Base-by-base conservation (phyloP, 2,888 invertebrate genomes). In the Lycia hirtaria region DNA sequence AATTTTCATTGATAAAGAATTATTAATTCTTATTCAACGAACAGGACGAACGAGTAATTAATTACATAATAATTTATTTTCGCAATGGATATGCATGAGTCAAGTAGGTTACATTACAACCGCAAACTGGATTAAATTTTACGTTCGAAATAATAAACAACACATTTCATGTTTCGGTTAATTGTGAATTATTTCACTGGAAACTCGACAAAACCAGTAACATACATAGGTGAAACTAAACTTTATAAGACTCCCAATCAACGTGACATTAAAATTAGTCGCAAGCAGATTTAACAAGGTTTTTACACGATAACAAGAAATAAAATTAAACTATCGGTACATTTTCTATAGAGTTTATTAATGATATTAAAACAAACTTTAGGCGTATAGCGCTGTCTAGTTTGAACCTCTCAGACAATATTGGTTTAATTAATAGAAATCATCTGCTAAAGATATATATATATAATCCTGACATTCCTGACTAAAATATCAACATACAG, bases 1-100 rank as follows among this genome's bases (percentile, higher is more conserved):
- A 26, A 22, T 22, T 45, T 32, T 22, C 32, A 33, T 33, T 33
- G 14, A 43, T 43, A n/a, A 30, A n/a, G n/a, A n/a, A n/a, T n/a
- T 45, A 2, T 45, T 4, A 4, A 14, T 14, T 22, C 20, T 14
- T 6, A 20, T 32, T 44, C 17, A 2, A 28, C 14, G 30, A 0
- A 22, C 20, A 22, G 10, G 14, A 22, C 14, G 15, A 17, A 33
- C 45, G 32, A 44, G 44, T 33, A 33, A 45, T 45, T 30, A 20
- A 19, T 45, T 24, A 41, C 24, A 26, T 22, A 15, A 26, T 26
- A 17, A 7, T 41, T 41, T 0, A 28, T 26, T 35, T 14, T 38
- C 12, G 12, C 0, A 20, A 20, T 15, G 38, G 7, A 7, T 19
- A 10, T 1, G 7, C 17, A 7, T 17, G 3, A 12, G 6, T 38